Base-by-base conservation (phyloP, 2,797 vertebrate genomes). In the Rhyacichthys aspro region DNA sequence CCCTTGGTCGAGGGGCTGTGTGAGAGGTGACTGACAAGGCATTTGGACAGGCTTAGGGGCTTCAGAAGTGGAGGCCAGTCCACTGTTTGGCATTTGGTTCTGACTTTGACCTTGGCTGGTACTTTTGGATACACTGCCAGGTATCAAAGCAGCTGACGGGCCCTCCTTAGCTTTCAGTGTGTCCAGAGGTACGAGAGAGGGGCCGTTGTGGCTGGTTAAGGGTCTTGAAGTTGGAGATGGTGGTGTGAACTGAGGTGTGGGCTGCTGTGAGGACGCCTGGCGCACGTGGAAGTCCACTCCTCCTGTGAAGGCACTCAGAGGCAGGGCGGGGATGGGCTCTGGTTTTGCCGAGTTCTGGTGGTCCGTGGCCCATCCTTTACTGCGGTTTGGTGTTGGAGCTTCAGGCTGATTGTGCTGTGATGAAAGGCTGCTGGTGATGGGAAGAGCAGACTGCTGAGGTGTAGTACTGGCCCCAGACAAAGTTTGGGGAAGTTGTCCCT, bases 11-110 rank as follows among this genome's bases (percentile, higher is more conserved):
- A 83, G 66, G 1, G 59, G 19, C 53, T 90, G 92, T 0, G 83
- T 74, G 52, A 76, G 59, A 34, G 93, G 84, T 19, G 92, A 79
- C 83, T 95, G 95, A 78, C 93, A 92, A 60, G 93, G 89, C 48
- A 93, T 79, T 43, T 90, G 93, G 82, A 91, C 88, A 11, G 62
- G 59, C 75, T 89, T 79, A 2, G 82, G 49, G 1, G 87, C 52
- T 19, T 74, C 81, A 18, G 46, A 43, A n/a, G 28, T 11, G 43
- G 33, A 2, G 2, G 52, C 71, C 48, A 68, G 75, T 60, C 65
- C 76, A 34, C 44, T 52, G 37, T 42, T 36, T 0, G 75, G 44
- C 9, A 46, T 72, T 15, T 82, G 82, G 49, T 52, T 70, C 17
- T 52, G 74, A 74, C 55, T 67, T 46, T 71, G 86, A 68, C 47